Conservation (phyloP, 2,797 vertebrate genomes). For the Prionace glauca region DNA sequence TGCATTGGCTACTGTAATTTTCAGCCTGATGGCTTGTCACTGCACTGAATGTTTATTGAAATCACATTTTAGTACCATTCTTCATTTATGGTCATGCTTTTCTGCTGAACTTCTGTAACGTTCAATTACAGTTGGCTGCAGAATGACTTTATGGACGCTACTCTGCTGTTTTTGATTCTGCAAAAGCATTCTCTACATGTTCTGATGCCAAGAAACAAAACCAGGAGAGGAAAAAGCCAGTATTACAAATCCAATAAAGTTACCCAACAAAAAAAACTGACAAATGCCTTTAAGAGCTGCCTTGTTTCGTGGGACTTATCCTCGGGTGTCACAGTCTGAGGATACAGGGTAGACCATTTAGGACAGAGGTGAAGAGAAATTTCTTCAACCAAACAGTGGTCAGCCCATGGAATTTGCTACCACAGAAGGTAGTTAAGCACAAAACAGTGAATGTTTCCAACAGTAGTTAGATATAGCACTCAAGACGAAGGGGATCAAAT, state of each 20-base stretch:
- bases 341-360: too few relatives aligned
- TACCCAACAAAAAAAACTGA: background rate
- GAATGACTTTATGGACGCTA: background rate
- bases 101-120: background rate
- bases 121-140: background rate
- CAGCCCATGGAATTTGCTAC: too few relatives aligned
- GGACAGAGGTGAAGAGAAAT: too few relatives aligned
- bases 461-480: too few relatives aligned
- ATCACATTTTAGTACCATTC: background rate
- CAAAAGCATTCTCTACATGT: background rate
- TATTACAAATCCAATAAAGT: background rate
- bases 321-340: too few relatives aligned
- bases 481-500: too few relatives aligned
- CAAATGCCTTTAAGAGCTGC: background rate
- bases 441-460: too few relatives aligned
- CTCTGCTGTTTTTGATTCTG: background rate
- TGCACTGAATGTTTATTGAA: background rate
- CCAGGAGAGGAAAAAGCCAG: background rate
- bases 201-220: background rate
- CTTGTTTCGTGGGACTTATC: background rate
- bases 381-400: too few relatives aligned
- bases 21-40: background rate
- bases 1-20: background rate
- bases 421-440: too few relatives aligned
- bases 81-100: background rate